Evolutionary conservation across 1,140 invertebrate species (phyloP).

Genomic region (Drosophila kanapiae): DNA sequence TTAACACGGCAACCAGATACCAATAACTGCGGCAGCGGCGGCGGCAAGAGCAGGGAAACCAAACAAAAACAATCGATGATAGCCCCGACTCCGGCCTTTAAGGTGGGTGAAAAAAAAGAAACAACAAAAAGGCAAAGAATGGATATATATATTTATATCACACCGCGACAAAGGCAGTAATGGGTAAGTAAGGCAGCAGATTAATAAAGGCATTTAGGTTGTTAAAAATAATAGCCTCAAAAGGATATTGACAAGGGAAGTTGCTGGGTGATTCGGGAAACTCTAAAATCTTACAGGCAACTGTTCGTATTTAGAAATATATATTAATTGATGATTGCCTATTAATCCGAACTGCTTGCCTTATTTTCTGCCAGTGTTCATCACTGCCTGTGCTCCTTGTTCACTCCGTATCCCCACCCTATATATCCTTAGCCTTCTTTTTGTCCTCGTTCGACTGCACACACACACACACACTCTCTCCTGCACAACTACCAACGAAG

Average conservation of each 20-base stretch:
- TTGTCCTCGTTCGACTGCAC: constrained; percentile 28
- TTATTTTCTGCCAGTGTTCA: constrained; percentile 5
- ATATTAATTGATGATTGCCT: too few relatives aligned
- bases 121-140: background rate
- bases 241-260: background rate
- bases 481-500: background rate
- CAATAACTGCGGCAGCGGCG: constrained; percentile 59
- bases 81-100: background rate
- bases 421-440: constrained; percentile 16
- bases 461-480: background rate
- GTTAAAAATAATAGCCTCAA: background rate
- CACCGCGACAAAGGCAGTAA: background rate
- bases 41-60: constrained; percentile 20
- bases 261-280: background rate
- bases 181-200: too few relatives aligned
- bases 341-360: too few relatives aligned
- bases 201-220: background rate
- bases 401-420: constrained; percentile 1
- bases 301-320: too few relatives aligned
- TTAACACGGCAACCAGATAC: constrained; percentile 71
- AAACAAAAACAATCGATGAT: constrained; percentile 51
- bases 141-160: background rate
- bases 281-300: too few relatives aligned
- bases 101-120: background rate
- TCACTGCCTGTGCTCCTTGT: constrained; percentile 7